Base-by-base conservation (phyloP, 2,113 vertebrate species). In the Ibidorhyncha struthersii region DNA sequence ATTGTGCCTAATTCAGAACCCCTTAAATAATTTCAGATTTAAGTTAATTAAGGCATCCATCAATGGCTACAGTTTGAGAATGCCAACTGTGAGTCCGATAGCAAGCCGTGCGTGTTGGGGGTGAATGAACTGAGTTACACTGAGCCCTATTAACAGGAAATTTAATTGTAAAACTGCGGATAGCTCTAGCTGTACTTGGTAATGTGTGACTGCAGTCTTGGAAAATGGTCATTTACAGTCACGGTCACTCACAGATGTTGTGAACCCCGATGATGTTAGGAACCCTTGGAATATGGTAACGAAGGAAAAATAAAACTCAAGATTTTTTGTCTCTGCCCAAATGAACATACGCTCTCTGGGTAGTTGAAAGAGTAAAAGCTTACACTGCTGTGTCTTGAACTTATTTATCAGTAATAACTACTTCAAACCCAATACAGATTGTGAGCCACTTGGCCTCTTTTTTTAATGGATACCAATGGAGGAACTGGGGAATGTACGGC, bases 181-280 rank as follows among this genome's bases (percentile, higher is more conserved):
- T 27, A 21, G 52, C 26, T 38, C 34, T 9, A 8, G 26, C 17
- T 19, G 17, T 22, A n/a, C 49, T 30, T n/a, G n/a, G 47, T 21
- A 12, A n/a, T 58, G 41, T 0, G 0, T 20, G 55, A 27, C 30
- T 10, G 40, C 17, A 8, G 53, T 4, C 59, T 36, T 40, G 13
- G n/a, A 30, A 36, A 47, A 32, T 2, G 23, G 17, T 12, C 30
- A 2, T 22, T 53, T 32, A 1, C 36, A 8, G 36, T 25, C 2
- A 1, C 14, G 50, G 32, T 26, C 4, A 10, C 47, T 34, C 1
- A 0, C 10, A 9, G 53, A 1, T 13, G n/a, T 22, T 50, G 9
- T 45, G 65, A 53, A 26, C 26, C 8, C 26, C 1, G 2, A 7
- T 43, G 84, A 10, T 6, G 8, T 30, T 16, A 23, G 14, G 18